Evolutionary conservation across 2,113 vertebrate genomes (phyloP), one percentile per base, ranked within the genome.

Genomic region (Excalfactoria chinensis): DNA sequence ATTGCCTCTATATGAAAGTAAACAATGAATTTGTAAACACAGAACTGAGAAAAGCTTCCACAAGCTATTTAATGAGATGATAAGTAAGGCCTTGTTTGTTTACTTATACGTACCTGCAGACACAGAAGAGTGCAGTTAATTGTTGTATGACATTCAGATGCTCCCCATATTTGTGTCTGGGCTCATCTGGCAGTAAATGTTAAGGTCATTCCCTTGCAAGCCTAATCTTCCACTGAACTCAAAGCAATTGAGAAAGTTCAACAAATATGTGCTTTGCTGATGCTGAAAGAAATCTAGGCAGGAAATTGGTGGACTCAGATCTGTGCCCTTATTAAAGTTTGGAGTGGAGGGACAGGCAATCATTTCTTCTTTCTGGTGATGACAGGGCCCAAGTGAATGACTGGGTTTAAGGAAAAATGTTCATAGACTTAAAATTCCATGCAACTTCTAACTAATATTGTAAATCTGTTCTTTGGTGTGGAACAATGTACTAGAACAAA

Each of bases 301-400:
- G 89, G 49, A 49, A 92, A 80, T 18, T 81, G 67, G 41, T 41
- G 86, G 48, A 7, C 69, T 68, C 59, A 44, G 68, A 62, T 56
- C 81, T 18, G 6, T 79, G 87, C 51, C 71, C 51, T 93, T 91
- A 53, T 86, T 89, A 88, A 89, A 91, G 37, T 7, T 30, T 30
- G 55, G 55, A 56, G 9, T 56, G 18, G 55, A 56, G 10, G 30
- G 30, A 32, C 55, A 56, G 30, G 55, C 30, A 32, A 30, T 56
- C 30, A 56, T 32, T 32, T 56, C 55, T 32, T 30, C 55, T 20
- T 19, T 56, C 30, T 56, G 55, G 9, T 19, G 55, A 56, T 11
- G 18, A 32, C 30, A 56, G 55, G 55, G 32, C 55, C 30, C 6
- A 19, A 56, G 55, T 30, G 55, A 32, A 56, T 19, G 30, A 10